Conservation (phyloP, 2,113 vertebrate genomes). For the Syngnathus floridae region DNA sequence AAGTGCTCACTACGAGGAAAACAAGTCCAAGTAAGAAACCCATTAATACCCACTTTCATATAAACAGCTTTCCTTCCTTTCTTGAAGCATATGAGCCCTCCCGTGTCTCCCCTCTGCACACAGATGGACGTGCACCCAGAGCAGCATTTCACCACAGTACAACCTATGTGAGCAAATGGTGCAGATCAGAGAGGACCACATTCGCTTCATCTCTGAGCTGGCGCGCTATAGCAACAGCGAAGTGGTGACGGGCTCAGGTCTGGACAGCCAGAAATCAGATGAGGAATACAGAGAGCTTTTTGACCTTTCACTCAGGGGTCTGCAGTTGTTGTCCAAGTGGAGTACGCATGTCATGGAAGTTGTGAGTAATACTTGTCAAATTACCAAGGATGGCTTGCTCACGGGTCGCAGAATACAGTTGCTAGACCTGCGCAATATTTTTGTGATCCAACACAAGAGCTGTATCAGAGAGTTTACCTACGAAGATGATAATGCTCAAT, state of each 20-base stretch:
- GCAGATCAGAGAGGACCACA: constrained; percentile 97
- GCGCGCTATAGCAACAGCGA: constrained; percentile 99
- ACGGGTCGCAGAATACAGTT: too few species aligned
- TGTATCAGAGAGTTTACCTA: too few species aligned
- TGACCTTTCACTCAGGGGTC: constrained; percentile 87
- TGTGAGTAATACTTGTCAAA: constrained; percentile 67
- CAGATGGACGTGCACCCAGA: constrained; percentile 98
- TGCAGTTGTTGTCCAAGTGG: constrained; percentile 98
- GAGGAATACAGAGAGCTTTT: constrained; percentile 97
- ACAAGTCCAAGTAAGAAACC: constrained; percentile 95
- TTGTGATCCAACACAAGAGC: too few species aligned
- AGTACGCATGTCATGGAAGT: constrained; percentile 99
- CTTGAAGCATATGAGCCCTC: background rate
- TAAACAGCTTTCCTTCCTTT: background rate
- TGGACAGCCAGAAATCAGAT: constrained; percentile 98
- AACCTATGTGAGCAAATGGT: constrained; percentile 99
- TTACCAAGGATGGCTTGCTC: too few species aligned
- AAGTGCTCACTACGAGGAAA: constrained; percentile 99
- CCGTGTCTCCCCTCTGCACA: constrained; percentile 10
- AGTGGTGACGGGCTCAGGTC: constrained; percentile 94
- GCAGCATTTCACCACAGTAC: constrained; percentile 97
- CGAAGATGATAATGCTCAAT: too few species aligned
- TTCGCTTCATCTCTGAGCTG: constrained; percentile 97
- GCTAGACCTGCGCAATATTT: too few species aligned
- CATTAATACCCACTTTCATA: background rate